A percentile compares a stretch with the other conserved stretches of the same genome.
These are phyloP conservation scores for Pangasius sanitwongsei DNA, from an alignment of 2,797 vertebrate genomes.

Conservation along the genomic window DNA sequence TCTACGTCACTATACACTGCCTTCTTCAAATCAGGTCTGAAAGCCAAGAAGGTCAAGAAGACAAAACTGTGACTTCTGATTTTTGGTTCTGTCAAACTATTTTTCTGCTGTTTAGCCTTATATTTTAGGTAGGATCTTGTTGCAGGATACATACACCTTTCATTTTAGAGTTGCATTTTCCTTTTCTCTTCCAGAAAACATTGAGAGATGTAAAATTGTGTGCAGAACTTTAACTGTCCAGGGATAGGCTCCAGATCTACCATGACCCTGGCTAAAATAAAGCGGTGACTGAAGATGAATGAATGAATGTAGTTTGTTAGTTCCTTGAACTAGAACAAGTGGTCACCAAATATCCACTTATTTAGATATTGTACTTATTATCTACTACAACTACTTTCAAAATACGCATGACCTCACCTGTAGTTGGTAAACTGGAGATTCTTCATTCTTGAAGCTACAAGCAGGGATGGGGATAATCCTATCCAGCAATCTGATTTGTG, in stretches of 20 bases:
- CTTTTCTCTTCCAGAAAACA: neutral
- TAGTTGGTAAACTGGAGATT: neutral
- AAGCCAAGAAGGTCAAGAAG: neutral
- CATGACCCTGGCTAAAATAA: neutral
- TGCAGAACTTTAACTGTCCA: neutral
- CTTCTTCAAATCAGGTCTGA: neutral
- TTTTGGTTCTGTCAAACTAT: neutral
- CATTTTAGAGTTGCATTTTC: neutral
- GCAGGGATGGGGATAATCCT: constrained; percentile 4
- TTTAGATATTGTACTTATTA: neutral
- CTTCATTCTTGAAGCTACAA: constrained; percentile 36
- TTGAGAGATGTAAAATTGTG: neutral
- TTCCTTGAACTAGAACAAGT: neutral
- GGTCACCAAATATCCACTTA: neutral
- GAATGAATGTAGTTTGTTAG: neutral
- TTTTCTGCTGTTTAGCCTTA: neutral
- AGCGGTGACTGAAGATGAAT: neutral
- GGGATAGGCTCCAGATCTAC: neutral
- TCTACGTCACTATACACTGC: neutral
- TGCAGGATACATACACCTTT: neutral
- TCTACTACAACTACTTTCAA: neutral
- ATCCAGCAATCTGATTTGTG: constrained; percentile 9
- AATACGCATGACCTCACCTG: neutral
- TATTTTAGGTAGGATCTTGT: neutral
- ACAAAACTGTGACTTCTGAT: neutral